A percentile compares a stretch with the other conserved stretches of the same genome.
Evolutionary conservation across 2,797 vertebrate genomes (phyloP).

Genomic region (Stomatorhinus walkeri): DNA sequence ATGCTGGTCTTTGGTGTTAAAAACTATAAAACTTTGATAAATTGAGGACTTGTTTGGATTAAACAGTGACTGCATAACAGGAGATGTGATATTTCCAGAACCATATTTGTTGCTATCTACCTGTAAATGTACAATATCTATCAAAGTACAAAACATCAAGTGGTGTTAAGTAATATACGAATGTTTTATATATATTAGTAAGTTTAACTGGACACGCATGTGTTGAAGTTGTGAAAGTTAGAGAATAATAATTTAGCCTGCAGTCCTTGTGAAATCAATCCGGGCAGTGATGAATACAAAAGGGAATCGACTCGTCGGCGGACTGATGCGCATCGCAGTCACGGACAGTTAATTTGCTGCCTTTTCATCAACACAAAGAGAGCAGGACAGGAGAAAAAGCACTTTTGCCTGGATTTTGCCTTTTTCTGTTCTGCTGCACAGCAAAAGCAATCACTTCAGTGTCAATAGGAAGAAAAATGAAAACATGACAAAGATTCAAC

Average conservation of each 20-base stretch:
- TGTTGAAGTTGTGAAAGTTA: neutral
- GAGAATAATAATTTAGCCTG: conserved; percentile 22
- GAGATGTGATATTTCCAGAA: neutral
- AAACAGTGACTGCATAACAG: neutral
- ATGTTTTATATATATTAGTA: neutral
- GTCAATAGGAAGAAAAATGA: neutral
- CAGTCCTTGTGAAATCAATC: conserved; percentile 32
- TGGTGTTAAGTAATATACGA: neutral
- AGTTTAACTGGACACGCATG: neutral
- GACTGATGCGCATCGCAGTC: conserved; percentile 28
- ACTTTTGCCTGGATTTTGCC: neutral
- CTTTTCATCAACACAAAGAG: conserved; percentile 22
- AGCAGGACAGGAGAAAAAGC: neutral
- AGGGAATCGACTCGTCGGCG: conserved; percentile 27
- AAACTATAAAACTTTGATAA: neutral
- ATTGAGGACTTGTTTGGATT: neutral
- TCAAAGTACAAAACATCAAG: neutral
- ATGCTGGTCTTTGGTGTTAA: neutral
- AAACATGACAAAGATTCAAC: neutral
- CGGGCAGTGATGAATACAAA: conserved; percentile 29
- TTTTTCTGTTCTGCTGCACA: neutral
- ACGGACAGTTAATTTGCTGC: conserved; percentile 29
- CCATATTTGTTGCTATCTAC: neutral
- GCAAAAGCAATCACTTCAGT: neutral
- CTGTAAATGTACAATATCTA: neutral